phyloP scores from a whole-genome alignment of 2,113 vertebrate species.

The Myotis davidii region DNA sequence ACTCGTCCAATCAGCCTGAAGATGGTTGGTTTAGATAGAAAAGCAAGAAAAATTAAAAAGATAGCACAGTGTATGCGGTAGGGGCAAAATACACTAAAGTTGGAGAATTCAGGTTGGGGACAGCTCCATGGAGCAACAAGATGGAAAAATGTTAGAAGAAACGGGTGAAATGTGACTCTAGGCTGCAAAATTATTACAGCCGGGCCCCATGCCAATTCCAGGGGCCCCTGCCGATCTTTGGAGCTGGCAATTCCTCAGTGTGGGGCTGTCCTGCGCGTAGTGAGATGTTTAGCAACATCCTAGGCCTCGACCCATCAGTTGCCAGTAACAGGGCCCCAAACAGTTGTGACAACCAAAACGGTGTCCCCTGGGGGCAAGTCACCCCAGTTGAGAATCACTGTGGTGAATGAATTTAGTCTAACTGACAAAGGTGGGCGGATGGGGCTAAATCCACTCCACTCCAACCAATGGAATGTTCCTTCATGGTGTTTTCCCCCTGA shows the following conservation, averaged over 20 bases:
- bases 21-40: background rate
- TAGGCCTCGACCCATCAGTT: background rate
- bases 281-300: background rate
- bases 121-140: background rate
- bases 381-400: background rate
- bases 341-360: background rate
- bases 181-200: background rate
- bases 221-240: background rate
- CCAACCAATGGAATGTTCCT: background rate
- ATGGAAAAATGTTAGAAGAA: background rate
- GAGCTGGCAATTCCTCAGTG: background rate
- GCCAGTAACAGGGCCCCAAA: background rate
- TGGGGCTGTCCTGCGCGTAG: background rate
- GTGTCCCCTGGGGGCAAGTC: background rate
- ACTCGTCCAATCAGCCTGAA: conserved; percentile 13
- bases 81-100: background rate
- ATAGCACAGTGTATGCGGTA: background rate
- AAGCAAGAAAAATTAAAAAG: conserved; percentile 31
- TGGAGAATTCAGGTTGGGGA: background rate
- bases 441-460: background rate
- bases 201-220: background rate
- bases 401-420: background rate
- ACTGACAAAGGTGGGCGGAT: background rate
- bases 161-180: background rate
- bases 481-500: background rate